Percentiles rank a stretch among this genome's conserved stretches.
These are phyloP conservation scores for Rhagonycha fulva DNA, from an alignment of 2,888 invertebrate genomes.

Conservation along the genomic window DNA sequence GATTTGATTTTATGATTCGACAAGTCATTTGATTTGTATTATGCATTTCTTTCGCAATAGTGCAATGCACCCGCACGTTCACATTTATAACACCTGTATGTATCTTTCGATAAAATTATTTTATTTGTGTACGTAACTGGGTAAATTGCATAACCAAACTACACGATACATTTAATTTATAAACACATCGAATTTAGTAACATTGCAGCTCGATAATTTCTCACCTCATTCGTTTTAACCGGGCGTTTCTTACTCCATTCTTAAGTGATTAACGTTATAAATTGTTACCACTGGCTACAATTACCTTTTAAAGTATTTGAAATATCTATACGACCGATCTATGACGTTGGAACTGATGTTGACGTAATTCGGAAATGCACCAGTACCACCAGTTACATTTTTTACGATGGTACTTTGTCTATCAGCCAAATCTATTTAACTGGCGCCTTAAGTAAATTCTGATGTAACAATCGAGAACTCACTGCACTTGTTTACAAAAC, in stretches of 20 bases:
- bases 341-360: neutral
- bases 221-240: conserved; percentile 17
- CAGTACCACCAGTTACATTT: neutral
- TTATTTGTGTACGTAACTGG: conserved; percentile 60
- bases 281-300: neutral
- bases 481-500: neutral
- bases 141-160: conserved; percentile 55
- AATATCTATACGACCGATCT: neutral
- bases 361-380: neutral
- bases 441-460: neutral
- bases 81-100: conserved; percentile 54
- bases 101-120: conserved; percentile 57
- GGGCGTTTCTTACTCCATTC: conserved; percentile 23
- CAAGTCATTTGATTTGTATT: conserved; percentile 27
- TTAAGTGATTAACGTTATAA: conserved; percentile 15
- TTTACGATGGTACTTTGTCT: neutral
- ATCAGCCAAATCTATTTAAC: neutral
- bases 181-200: conserved; percentile 24
- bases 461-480: neutral
- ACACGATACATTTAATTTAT: conserved; percentile 17
- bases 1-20: conserved; percentile 17
- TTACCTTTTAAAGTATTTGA: neutral
- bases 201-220: conserved; percentile 19
- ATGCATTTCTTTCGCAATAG: conserved; percentile 33
- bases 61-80: conserved; percentile 51